phyloP scores from a whole-genome alignment of 2,888 invertebrate species.

The Blomia tropicalis region DNA sequence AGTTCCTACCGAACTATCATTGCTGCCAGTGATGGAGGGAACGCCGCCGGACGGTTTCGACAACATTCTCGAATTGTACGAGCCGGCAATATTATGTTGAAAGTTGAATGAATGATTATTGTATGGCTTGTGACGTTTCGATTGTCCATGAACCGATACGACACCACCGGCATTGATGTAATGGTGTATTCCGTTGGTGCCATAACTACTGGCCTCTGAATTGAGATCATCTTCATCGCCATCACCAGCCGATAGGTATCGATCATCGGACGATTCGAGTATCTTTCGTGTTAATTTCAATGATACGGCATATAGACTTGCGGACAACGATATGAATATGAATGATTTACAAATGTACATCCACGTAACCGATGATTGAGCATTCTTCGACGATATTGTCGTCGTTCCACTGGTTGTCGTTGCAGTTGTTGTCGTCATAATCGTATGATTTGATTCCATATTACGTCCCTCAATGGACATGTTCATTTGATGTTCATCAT shows the following conservation, averaged over 20 bases:
- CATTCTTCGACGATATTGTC: neutral
- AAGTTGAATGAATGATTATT: slow-evolving; percentile 1
- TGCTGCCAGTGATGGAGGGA: neutral
- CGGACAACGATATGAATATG: slow-evolving; percentile 15
- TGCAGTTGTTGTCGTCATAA: neutral
- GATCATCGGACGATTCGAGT: slow-evolving; percentile 16
- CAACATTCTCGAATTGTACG: neutral
- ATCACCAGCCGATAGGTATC: slow-evolving; percentile 15
- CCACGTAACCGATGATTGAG: slow-evolving; percentile 13
- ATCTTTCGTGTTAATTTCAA: slow-evolving; percentile 18
- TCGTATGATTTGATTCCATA: neutral
- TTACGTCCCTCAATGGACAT: neutral
- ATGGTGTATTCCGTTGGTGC: neutral
- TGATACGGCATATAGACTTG: slow-evolving; percentile 14
- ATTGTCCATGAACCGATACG: neutral
- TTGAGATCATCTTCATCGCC: slow-evolving; percentile 10
- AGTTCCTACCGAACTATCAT: neutral
- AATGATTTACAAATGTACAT: slow-evolving; percentile 21
- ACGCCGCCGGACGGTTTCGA: neutral
- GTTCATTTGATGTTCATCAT: neutral
- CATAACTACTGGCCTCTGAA: slow-evolving; percentile 3
- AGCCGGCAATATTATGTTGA: neutral
- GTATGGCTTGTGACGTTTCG: neutral
- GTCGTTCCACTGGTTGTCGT: neutral
- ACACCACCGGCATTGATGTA: neutral